Conservation (phyloP, 1,140 invertebrate species). For the Andrena cerasifolii region DNA sequence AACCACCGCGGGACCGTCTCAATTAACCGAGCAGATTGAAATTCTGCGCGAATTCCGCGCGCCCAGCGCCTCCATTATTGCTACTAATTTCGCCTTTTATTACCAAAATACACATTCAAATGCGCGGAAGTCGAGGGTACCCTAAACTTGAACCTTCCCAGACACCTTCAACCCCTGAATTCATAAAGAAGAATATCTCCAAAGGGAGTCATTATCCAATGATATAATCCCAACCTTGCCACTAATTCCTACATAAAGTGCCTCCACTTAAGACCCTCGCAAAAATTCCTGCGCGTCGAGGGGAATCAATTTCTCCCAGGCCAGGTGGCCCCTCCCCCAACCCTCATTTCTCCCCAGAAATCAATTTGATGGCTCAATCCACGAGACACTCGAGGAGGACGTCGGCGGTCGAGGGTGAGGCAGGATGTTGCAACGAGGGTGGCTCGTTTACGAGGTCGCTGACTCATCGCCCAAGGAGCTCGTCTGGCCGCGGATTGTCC, state of each 20-base stretch:
- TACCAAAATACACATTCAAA: too few species aligned
- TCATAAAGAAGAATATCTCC: too few species aligned
- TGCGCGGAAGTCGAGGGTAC: too few species aligned
- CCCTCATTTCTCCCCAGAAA: neutral
- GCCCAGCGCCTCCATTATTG: too few species aligned
- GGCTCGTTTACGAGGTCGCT: conserved; percentile 46
- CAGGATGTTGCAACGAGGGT: neutral
- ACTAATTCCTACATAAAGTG: too few species aligned
- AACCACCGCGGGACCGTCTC: conserved; percentile 15
- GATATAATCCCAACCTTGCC: too few species aligned
- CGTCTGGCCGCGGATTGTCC: neutral
- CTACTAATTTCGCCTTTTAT: too few species aligned
- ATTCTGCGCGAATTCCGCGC: conserved; percentile 12
- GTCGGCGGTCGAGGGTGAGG: neutral
- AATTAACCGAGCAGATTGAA: neutral
- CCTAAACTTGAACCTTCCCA: too few species aligned
- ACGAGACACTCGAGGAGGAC: neutral
- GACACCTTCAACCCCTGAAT: too few species aligned
- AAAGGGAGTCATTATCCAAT: too few species aligned
- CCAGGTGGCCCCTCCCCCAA: too few species aligned
- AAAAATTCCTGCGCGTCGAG: neutral
- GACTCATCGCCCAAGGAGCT: conserved; percentile 4
- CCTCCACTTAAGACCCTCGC: too few species aligned
- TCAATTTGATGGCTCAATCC: conserved; percentile 15
- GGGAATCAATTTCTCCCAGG: neutral